phyloP scores from a whole-genome alignment of 1,140 invertebrate genomes.

The Zophobas morio region DNA sequence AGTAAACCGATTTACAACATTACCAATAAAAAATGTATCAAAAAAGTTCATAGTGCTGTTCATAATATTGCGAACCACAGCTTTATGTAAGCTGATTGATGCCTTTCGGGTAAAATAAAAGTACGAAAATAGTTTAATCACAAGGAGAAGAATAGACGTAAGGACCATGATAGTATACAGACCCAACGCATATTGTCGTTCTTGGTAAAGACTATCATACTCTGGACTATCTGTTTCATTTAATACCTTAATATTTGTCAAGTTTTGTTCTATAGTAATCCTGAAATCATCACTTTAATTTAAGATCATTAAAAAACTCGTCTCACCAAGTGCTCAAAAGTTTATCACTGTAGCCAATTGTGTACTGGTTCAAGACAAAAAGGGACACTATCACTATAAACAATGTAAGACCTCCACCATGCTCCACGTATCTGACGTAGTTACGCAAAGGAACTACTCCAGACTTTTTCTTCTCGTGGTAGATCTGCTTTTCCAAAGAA shows the following conservation, averaged over 20 bases:
- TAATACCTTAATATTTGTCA: constrained; percentile 1
- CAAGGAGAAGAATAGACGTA: constrained; percentile 5
- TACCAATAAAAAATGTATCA: constrained; percentile 69
- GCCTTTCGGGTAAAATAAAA: constrained; percentile 74
- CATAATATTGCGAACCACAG: constrained; percentile 75
- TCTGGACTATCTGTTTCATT: constrained; percentile 16
- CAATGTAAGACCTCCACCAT: constrained; percentile 53
- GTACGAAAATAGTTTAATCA: constrained; percentile 62
- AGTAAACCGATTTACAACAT: constrained; percentile 76
- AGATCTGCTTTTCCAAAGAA: constrained; percentile 49
- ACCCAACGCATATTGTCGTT: constrained; percentile 10
- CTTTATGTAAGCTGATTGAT: constrained; percentile 77
- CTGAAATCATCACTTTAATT: background rate
- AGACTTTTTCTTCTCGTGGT: constrained; percentile 54
- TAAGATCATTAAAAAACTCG: too few relatives aligned
- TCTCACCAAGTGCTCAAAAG: constrained; percentile 57
- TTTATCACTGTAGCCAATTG: constrained; percentile 54
- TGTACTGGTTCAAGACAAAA: constrained; percentile 49
- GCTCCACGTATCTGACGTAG: constrained; percentile 56
- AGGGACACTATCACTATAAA: constrained; percentile 50
- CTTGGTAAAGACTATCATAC: background rate
- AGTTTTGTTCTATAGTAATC: constrained; percentile 44
- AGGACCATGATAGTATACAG: constrained; percentile 43
- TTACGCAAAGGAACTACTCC: constrained; percentile 53
- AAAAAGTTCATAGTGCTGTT: constrained; percentile 78